Evolutionary conservation across 1,140 invertebrate species (phyloP), one percentile per base, ranked within the genome.

Genomic region (Potamilus streckersoni): DNA sequence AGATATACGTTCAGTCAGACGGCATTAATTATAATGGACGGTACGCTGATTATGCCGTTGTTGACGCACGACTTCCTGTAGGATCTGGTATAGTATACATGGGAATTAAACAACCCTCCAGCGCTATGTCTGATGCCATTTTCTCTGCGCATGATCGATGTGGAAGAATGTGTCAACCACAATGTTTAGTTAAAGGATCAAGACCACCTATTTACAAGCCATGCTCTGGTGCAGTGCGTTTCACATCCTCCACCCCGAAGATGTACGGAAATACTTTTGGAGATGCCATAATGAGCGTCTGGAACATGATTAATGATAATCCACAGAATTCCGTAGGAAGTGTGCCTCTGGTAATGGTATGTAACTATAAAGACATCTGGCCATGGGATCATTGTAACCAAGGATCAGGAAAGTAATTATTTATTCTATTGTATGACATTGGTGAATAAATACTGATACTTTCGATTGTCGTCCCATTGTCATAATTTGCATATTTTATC

Each of bases 21-120:
- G 73, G 73, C 4, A 38, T 75, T 3, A 75, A 75, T 20, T 75
- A 75, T 59, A 15, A 69, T 27, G 73, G 73, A 57, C 20, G 27
- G 8, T 69, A 55, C 59, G 56, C 73, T 20, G 73, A 69, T 23
- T 63, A 69, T 57, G 67, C 60, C 16, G 20, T 75, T 31, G 27
- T 75, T 14, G 67, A 75, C 14, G 13, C 15, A 3, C 57, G 64
- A 27, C 56, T 69, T 23, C 58, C 67, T 56, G 31, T 58, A 6
- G 66, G 61, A 15, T 69, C 66, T 12, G 31, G 58, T 5, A 60
- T 23, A 2, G 20, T 55, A 49, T 69, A 69, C 20, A 62, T 75
- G 38, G 73, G 65, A n/a, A 64, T 69, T 16, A 68, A 69, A 31
- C 49, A 58, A 11, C 73, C 73, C 8, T 60, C 62, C 15, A n/a